Evolutionary conservation across 1,140 invertebrate species (phyloP).

Genomic region (Meloidogyne exigua): DNA sequence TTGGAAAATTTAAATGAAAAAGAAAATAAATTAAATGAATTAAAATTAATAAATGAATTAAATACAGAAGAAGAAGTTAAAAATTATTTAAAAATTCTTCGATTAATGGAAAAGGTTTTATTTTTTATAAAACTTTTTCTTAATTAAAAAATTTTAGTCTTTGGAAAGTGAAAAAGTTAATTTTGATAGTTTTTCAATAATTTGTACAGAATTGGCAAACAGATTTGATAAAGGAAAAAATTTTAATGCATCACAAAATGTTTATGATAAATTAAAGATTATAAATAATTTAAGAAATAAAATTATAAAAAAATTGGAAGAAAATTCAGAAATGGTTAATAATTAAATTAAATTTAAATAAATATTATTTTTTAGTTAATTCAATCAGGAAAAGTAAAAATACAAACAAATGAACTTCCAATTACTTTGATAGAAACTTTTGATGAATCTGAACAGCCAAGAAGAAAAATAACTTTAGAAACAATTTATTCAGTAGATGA

Average conservation of each 20-base stretch:
- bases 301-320: slow-evolving; percentile 54
- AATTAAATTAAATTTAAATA: background rate
- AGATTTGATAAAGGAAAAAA: slow-evolving; percentile 35
- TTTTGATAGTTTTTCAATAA: slow-evolving; percentile 56
- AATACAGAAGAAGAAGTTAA: slow-evolving; percentile 51
- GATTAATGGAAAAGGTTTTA: slow-evolving; percentile 42
- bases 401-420: slow-evolving; percentile 1
- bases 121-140: background rate
- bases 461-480: slow-evolving; percentile 14
- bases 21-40: slow-evolving; percentile 22
- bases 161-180: slow-evolving; percentile 52
- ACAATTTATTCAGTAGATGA: slow-evolving; percentile 28
- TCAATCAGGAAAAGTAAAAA: slow-evolving; percentile 28
- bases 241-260: background rate
- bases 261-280: slow-evolving; percentile 29
- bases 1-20: slow-evolving; percentile 44
- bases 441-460: slow-evolving; percentile 15
- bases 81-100: slow-evolving; percentile 48
- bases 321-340: slow-evolving; percentile 56
- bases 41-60: slow-evolving; percentile 53
- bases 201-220: slow-evolving; percentile 50
- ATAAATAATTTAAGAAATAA: slow-evolving; percentile 60
- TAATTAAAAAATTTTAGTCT: background rate
- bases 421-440: background rate
- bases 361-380: slow-evolving; percentile 15